phyloP scores from a whole-genome alignment of 2,888 invertebrate species.

The Folsomia candida region DNA sequence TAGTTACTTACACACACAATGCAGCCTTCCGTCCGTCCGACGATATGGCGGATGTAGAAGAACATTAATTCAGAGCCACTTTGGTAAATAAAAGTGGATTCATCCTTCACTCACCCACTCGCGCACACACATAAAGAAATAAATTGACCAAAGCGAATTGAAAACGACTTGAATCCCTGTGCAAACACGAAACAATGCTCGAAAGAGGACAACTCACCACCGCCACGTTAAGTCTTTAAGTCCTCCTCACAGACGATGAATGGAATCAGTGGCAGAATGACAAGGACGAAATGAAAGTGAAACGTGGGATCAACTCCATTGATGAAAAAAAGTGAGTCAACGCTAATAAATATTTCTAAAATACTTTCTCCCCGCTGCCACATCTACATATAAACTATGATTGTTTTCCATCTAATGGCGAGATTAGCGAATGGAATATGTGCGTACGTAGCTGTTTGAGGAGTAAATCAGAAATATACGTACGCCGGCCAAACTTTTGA shows the following conservation, averaged over 20 bases:
- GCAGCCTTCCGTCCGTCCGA: neutral
- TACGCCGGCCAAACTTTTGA: too few species aligned
- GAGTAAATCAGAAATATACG: too few species aligned
- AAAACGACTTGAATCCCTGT: constrained; percentile 12
- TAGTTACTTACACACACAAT: neutral
- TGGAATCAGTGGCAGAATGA: neutral
- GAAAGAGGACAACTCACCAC: neutral
- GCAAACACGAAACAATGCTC: constrained; percentile 4
- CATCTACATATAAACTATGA: too few species aligned
- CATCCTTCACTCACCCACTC: constrained; percentile 2
- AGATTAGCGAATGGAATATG: too few species aligned
- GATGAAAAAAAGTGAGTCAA: neutral
- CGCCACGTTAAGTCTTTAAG: neutral
- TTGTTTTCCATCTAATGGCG: too few species aligned
- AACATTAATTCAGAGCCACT: constrained; percentile 4
- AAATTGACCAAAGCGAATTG: constrained; percentile 15
- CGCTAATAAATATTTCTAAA: too few species aligned
- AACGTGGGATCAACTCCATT: neutral
- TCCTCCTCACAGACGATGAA: neutral
- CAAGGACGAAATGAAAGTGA: constrained; percentile 1
- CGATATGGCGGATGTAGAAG: neutral
- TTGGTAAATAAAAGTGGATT: constrained; percentile 6
- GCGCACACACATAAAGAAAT: constrained; percentile 14
- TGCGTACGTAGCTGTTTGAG: too few species aligned
- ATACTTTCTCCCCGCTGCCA: too few species aligned